Evolutionary conservation across 2,797 vertebrate genomes (phyloP), one percentile per base, ranked within the genome.

Genomic region (Cryptoblepharus egeriae): DNA sequence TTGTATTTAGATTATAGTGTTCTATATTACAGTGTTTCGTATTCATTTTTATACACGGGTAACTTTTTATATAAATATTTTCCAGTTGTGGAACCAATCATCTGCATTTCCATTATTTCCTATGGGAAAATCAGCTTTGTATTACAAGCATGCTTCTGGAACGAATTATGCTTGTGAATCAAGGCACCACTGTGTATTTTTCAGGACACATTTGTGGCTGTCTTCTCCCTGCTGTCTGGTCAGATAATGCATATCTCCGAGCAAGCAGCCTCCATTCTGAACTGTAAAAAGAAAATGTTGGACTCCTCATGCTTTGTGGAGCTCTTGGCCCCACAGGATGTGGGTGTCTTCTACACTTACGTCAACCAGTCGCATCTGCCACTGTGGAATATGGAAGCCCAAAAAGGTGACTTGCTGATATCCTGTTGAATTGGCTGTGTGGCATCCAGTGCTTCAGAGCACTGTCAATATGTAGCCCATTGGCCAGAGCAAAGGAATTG

Each of bases 251-350:
- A 97, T 5, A 80, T 96, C 1, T 99, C 97, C 1, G 97, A 98
- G 91, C 98, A 98, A 92, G 96, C 97, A 69, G 85, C 96, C 85
- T 96, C 91, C 60, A 96, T 97, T 85, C 95, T 98, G 39, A 96
- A 96, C 89, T 97, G 95, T 90, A 97, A 97, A 94, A 96, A 96
- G 91, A 97, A 96, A 88, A 93, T 95, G 85, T 90, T 98, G 92
- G 95, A 95, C 81, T 97, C 97, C 0, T 96, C 93, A 9, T 96
- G 95, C 75, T 98, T 99, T 58, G 97, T 97, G 11, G 97, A 98
- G 90, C 93, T 98, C 83, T 96, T 99, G 26, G 97, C 96, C 79
- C 97, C 98, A 88, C 96, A 97, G 89, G 98, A 99, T 9, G 95
- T 97, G 81, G 96, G 97, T 2, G 96, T 97, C 81, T 99, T 98